Base-by-base conservation (phyloP, 2,113 vertebrate genomes). In the Siniperca chuatsi region DNA sequence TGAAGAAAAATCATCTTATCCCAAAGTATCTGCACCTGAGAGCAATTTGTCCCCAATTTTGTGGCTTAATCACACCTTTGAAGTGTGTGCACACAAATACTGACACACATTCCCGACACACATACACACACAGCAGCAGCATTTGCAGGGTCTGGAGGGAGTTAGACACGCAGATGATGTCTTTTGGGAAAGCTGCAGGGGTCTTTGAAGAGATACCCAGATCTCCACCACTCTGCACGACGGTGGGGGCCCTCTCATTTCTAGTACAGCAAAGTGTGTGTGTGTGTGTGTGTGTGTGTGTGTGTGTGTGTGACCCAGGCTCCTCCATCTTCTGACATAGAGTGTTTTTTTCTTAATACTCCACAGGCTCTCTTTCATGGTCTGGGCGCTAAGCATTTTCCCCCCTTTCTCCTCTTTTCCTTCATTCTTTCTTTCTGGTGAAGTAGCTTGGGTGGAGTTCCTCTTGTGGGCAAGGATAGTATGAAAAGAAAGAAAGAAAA, bases 31-130 rank as follows among this genome's bases (percentile, higher is more conserved):
- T 91, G 94, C 93, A 94, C 92, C 94, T 95, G 94, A 94, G 91
- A 93, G 92, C 94, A 94, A 95, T 94, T 93, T 94, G 92, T 94
- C 92, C 91, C 86, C 94, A 94, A 95, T 93, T 94, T 94, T 79
- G 50, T 86, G 84, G 92, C 90, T 93, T 94, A 94, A 95, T 94
- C 85, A 91, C 91, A 89, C 83, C 65, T 82, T 75, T 91, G 88
- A 92, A 92, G 90, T 90, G 89, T 82, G 90, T 68, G 71, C 89
- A 87, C 83, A 87, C 81, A 91, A 70, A 90, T 48, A 83, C 79
- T 66, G 75, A 79, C 84, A 84, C 84, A 71, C 55, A 61, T 58
- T 29, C 29, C 29, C 29, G 29, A 29, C 75, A 78, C 84, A 71
- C 55, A 61, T 58, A 65, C 78, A 77, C 69, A 76, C 58, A 68